Percentiles rank a stretch among this genome's conserved stretches.
Conservation (phyloP, 2,113 vertebrate genomes). For the Pygoscelis adeliae region DNA sequence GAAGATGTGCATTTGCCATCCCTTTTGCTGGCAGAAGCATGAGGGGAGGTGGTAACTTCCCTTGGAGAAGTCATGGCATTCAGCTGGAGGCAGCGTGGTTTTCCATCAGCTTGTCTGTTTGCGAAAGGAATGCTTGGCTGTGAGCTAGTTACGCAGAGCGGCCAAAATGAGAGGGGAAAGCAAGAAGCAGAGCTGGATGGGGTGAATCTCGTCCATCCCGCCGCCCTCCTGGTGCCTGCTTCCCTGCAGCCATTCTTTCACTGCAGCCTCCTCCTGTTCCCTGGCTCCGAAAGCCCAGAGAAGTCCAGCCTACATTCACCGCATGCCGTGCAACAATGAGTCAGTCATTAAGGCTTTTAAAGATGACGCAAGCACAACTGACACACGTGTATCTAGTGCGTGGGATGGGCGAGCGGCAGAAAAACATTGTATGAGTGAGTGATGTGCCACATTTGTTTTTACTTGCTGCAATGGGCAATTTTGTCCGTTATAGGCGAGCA, state of each 20-base stretch:
- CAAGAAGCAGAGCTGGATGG: neutral
- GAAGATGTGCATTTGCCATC: neutral
- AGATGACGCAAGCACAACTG: neutral
- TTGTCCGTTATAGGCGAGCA: neutral
- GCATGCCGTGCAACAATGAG: neutral
- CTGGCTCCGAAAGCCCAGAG: neutral
- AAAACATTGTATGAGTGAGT: fast-evolving
- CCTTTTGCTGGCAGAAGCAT: neutral
- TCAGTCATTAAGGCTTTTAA: slow-evolving; percentile 31
- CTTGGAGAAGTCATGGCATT: neutral
- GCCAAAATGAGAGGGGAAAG: fast-evolving
- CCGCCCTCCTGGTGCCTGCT: neutral
- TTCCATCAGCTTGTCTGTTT: neutral
- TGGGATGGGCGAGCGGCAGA: neutral
- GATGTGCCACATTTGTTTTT: neutral
- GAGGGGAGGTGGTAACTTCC: neutral
- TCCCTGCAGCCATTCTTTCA: neutral
- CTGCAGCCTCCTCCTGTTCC: neutral
- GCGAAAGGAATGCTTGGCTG: fast-evolving
- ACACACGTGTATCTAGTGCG: neutral
- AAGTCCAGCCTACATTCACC: neutral
- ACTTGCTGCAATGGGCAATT: neutral
- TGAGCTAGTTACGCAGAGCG: fast-evolving
- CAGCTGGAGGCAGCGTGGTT: neutral
- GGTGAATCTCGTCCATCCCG: fast-evolving